These are phyloP conservation scores for Euzophera pinguis DNA, from an alignment of 2,888 invertebrate species.

Conservation along the genomic window DNA sequence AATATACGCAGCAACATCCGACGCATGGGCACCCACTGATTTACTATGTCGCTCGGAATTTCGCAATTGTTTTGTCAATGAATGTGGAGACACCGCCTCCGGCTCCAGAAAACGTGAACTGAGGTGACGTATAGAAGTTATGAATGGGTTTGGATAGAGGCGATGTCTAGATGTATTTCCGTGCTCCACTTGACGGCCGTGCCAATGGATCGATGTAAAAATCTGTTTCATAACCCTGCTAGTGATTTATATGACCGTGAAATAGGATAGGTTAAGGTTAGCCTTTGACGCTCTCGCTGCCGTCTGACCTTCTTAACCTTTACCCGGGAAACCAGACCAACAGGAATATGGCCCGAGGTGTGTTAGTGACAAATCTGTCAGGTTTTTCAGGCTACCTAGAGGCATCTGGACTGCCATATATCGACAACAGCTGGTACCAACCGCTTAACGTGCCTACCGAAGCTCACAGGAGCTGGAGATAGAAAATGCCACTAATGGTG, in stretches of 20 bases:
- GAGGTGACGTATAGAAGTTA: constrained; percentile 49
- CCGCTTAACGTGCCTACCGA: no score
- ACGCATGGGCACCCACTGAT: constrained; percentile 23
- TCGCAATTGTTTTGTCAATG: constrained; percentile 41
- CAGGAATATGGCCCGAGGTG: no score
- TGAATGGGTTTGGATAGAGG: constrained; percentile 61
- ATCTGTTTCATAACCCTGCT: constrained; percentile 61
- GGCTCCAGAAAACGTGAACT: constrained; percentile 42
- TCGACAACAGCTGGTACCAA: no score
- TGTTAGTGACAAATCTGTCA: no score
- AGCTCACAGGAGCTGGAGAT: no score
- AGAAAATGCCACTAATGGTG: no score
- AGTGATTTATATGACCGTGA: constrained; percentile 63
- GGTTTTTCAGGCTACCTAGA: no score
- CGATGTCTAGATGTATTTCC: constrained; percentile 68
- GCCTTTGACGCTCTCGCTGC: neutral
- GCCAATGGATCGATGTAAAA: constrained; percentile 67
- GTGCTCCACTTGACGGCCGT: constrained; percentile 65
- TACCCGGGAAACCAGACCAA: no score
- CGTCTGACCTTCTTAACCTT: no score
- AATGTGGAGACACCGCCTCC: constrained; percentile 35
- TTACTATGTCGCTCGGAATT: constrained; percentile 19
- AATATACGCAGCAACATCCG: constrained; percentile 56
- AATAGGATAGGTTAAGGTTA: constrained; percentile 46
- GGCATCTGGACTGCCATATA: no score